phyloP scores from a whole-genome alignment of 2,113 vertebrate species.

The Sander vitreus region DNA sequence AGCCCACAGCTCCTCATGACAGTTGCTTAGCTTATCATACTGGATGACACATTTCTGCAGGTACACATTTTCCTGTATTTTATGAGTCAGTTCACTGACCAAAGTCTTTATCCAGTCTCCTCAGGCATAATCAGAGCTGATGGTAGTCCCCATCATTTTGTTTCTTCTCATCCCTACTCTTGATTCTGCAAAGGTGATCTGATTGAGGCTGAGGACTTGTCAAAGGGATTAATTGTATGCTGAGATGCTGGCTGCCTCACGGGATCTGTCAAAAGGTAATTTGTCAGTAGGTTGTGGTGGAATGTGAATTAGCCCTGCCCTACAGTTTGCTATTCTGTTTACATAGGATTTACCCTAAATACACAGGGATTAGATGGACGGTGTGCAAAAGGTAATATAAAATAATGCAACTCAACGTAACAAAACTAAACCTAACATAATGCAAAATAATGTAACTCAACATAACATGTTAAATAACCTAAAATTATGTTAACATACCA shows the following conservation, averaged over 20 bases:
- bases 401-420: not conserved
- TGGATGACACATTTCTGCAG: constrained; percentile 22
- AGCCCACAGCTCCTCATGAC: constrained; percentile 36
- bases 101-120: constrained; percentile 7
- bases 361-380: constrained; percentile 22
- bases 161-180: constrained; percentile 14
- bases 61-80: constrained; percentile 23
- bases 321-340: constrained; percentile 38
- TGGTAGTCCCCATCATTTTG: constrained; percentile 28
- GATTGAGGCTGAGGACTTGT: constrained; percentile 36
- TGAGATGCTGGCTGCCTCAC: constrained; percentile 11
- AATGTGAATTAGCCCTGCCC: constrained; percentile 34
- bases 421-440: not conserved
- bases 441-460: not conserved
- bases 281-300: constrained; percentile 15
- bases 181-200: constrained; percentile 28
- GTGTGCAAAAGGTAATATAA: not conserved
- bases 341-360: constrained; percentile 13
- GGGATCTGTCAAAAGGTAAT: constrained; percentile 39
- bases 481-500: too few relatives aligned
- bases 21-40: constrained; percentile 39
- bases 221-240: constrained; percentile 19
- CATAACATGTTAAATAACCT: not conserved
- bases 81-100: constrained; percentile 1
- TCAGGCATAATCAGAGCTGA: constrained; percentile 15